A percentile compares a stretch with the other conserved stretches of the same genome.
phyloP scores from a whole-genome alignment of 1,140 invertebrate species.

The Eueides isabella region DNA sequence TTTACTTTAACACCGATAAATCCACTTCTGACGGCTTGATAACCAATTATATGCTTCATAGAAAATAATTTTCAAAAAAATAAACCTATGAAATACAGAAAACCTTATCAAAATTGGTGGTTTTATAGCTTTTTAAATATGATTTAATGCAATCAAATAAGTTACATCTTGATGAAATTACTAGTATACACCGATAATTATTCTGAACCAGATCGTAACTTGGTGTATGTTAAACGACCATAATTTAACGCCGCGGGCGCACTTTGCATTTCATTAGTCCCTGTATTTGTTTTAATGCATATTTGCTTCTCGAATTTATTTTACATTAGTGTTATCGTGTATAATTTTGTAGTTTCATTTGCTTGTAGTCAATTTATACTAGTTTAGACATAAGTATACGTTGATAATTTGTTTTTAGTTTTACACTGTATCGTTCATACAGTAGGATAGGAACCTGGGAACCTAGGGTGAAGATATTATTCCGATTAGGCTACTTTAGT shows the following conservation, averaged over 20 bases:
- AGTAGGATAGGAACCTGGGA: too few relatives aligned
- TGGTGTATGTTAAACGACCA: slow-evolving; percentile 40
- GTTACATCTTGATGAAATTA: slow-evolving; percentile 25
- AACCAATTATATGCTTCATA: slow-evolving; percentile 1
- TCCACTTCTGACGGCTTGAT: neutral
- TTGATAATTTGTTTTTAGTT: too few relatives aligned
- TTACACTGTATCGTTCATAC: too few relatives aligned
- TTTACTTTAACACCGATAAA: neutral
- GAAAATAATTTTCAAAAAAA: neutral
- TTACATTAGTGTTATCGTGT: slow-evolving; percentile 29
- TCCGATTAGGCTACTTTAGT: too few relatives aligned
- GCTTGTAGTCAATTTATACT: neutral
- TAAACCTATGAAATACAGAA: neutral
- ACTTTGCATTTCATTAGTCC: slow-evolving; percentile 54
- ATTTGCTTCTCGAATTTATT: slow-evolving; percentile 36
- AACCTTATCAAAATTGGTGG: neutral
- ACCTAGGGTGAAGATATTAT: too few relatives aligned
- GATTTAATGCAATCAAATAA: neutral
- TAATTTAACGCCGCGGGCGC: slow-evolving; percentile 48
- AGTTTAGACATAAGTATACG: neutral
- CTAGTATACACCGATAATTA: slow-evolving; percentile 36
- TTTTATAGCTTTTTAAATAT: neutral
- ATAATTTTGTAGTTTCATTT: slow-evolving; percentile 11
- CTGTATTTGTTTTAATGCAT: slow-evolving; percentile 31
- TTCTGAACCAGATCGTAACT: slow-evolving; percentile 32